Evolutionary conservation across 2,888 invertebrate species (phyloP), one percentile per base, ranked within the genome.

Genomic region (Tetragonula carbonaria): DNA sequence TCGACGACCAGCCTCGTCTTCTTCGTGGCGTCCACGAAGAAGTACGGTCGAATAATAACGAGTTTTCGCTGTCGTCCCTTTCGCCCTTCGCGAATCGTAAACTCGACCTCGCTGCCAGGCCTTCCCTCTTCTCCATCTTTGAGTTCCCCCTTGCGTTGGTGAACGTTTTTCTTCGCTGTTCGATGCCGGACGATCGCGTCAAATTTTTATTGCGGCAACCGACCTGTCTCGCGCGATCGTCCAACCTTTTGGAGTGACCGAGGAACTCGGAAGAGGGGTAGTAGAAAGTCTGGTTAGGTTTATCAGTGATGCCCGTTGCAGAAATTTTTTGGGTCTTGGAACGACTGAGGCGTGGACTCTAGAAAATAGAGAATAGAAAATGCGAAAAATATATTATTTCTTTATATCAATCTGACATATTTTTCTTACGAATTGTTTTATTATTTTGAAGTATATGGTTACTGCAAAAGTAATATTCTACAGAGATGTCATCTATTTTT

Each of bases 21-120:
- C 87, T 84, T 85, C 86, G 84, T 82, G 88, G 90, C 89, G 91
- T 28, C 91, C 90, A 90, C 90, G 92, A 92, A 92, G 91, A 93
- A 93, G 93, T 91, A 92, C 93, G 92, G 92, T 90, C 91, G 91
- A 93, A 93, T 94, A 94, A 94, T 94, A 93, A 94, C 94, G 92
- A 94, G 94, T 93, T 93, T 33, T 93, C 92, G 92, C 91, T 93
- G 93, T 93, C 93, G 92, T 93, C 93, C 91, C 91, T 93, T 91
- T 91, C 90, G 91, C 91, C 89, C 91, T 90, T 85, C 91, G 92
- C 91, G 88, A 92, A 92, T 92, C 92, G 91, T 94, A 94, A 93
- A 93, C 84, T 91, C 82, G 78, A 72, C 65, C 78, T 75, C 71
- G 74, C 66, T 74, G 53, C 71, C 82, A 23, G 55, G 23, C 59